Evolutionary conservation across 2,888 invertebrate species (phyloP), one percentile per base, ranked within the genome.

Genomic region (Diadegma fenestrale): DNA sequence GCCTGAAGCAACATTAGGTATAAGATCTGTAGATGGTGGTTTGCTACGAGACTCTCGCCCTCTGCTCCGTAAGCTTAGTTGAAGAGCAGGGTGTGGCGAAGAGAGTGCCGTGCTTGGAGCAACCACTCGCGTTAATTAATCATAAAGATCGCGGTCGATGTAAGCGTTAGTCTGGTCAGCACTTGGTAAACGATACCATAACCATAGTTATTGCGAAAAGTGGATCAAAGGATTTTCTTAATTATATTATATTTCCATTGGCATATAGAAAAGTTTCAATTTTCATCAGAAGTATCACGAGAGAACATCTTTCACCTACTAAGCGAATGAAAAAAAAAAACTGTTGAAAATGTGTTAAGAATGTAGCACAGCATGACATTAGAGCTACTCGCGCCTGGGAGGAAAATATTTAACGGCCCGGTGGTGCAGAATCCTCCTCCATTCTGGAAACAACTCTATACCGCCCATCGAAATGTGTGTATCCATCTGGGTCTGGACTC

Each of bases 81-180:
- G 12, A 17, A 43, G 54, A 73, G 37, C 37, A 37, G 72, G 66
- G 80, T 61, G 72, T 51, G 80, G 66, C 12, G 6, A 10, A 63
- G 79, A 63, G 79, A 68, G 69, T 26, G 19, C 63, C 69, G 64
- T 48, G 66, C 72, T 80, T 48, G 63, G 41, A 66, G 48, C 61
- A 77, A 72, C 72, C 77, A 77, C 76, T 84, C 84, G 84, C 84
- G 72, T 80, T 84, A 84, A 84, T 84, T 84, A 84, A 84, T 84
- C 76, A 84, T 80, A 77, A 68, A 77, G 61, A 84, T 80, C 30
- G 64, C 17, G 54, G 58, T 76, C 37, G 19, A 12, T 33, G 48
- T 6, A 37, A 72, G 48, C 41, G 48, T 14, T 14, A 22, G 58
- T n/a, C 37, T 73, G 66, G 72, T 77, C 77, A 77, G 80, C 45